Percentiles rank a stretch among this genome's conserved stretches.
Conservation (phyloP, 2,888 invertebrate species). For the Ischnura elegans region DNA sequence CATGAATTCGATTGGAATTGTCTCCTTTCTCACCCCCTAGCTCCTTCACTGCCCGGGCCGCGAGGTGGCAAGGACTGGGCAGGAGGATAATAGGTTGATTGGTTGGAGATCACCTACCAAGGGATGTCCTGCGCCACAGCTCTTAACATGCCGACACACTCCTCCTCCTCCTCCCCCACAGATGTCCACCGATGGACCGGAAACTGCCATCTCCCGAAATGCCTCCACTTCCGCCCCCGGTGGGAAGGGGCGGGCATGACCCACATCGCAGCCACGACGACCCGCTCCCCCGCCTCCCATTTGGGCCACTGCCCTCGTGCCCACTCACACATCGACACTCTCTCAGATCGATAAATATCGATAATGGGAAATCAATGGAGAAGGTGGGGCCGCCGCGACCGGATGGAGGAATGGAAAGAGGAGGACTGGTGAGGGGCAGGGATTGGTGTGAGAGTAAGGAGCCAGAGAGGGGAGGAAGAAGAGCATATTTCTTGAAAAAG, state of each 20-base stretch:
- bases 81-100: background rate
- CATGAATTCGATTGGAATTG: no score
- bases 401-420: conserved; percentile 73
- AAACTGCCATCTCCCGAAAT: conserved; percentile 38
- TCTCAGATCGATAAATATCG: conserved; percentile 64
- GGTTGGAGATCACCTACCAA: background rate
- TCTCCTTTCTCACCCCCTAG: no score
- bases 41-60: no score
- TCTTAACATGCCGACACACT: background rate
- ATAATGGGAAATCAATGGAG: conserved; percentile 69
- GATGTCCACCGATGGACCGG: background rate
- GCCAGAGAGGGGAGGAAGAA: background rate
- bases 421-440: background rate
- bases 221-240: conserved; percentile 16
- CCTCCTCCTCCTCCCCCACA: background rate
- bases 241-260: conserved; percentile 27
- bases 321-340: background rate
- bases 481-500: no score
- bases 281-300: background rate
- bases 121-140: background rate
- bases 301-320: background rate
- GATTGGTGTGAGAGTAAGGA: background rate
- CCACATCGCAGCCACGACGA: conserved; percentile 40
- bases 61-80: no score
- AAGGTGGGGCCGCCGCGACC: conserved; percentile 75